Percentiles rank a stretch among this genome's conserved stretches.
These are phyloP conservation scores for Aurelia aurita complex sp. Pacific DNA, from an alignment of 30 jellyfish, hydroid and myxozoan genomes.

Conservation along the genomic window DNA sequence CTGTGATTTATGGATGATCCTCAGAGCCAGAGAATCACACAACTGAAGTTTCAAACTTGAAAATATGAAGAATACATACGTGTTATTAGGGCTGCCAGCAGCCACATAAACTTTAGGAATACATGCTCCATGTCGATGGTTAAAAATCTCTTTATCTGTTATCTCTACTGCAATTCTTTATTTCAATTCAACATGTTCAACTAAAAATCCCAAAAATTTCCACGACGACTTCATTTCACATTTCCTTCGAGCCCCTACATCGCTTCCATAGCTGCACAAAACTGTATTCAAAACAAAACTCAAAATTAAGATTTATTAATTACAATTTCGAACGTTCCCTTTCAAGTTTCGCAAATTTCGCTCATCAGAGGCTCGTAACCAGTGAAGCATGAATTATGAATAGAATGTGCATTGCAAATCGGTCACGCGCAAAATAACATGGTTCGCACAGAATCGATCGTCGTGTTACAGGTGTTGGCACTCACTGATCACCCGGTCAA, in stretches of 20 bases:
- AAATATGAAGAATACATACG: not conserved
- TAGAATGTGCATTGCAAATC: conserved; percentile 54
- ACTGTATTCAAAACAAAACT: not conserved
- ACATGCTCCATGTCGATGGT: too few relatives aligned
- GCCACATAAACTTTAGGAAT: not conserved
- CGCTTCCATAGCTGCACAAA: not conserved
- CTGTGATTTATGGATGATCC: too few relatives aligned
- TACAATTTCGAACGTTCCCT: not conserved
- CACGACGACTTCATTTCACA: not conserved
- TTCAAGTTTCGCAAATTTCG: not conserved
- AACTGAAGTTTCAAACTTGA: not conserved
- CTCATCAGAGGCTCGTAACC: conserved; percentile 29
- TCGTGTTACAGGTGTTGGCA: conserved; percentile 50
- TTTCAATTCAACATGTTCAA: not conserved
- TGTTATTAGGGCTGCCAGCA: conserved; percentile 2
- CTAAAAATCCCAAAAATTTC: not conserved
- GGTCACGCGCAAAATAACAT: conserved; percentile 68
- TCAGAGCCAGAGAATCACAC: too few relatives aligned
- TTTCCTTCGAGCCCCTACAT: not conserved
- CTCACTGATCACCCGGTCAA: conserved; percentile 82
- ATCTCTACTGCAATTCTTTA: too few relatives aligned
- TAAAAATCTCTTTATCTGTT: too few relatives aligned
- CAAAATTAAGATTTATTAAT: not conserved
- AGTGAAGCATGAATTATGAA: conserved; percentile 46
- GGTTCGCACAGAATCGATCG: conserved; percentile 41